phyloP scores from a whole-genome alignment of 2,113 vertebrate species.

The Riparia riparia region DNA sequence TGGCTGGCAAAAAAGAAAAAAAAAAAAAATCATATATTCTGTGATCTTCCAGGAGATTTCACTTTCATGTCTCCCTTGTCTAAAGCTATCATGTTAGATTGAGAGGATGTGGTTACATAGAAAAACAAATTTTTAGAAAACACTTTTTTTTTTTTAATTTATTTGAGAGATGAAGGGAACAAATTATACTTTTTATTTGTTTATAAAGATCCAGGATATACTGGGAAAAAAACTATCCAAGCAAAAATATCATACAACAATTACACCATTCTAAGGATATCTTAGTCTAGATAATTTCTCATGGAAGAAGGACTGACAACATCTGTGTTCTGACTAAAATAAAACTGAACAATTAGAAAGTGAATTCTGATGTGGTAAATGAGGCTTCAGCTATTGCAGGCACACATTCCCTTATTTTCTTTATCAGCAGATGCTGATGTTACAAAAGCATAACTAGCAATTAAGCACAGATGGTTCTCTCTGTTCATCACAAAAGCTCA shows the following conservation, averaged over 20 bases:
- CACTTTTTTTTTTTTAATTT: background rate
- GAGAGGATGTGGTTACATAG: background rate
- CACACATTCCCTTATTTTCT: conserved; percentile 70
- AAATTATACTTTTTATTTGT: background rate
- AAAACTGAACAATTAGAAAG: conserved; percentile 49
- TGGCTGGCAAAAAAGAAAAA: background rate
- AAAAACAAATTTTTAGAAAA: background rate
- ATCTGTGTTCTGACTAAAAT: conserved; percentile 34
- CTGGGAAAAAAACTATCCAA: background rate
- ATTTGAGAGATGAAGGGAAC: background rate
- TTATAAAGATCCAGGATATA: background rate
- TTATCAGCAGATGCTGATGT: conserved; percentile 79
- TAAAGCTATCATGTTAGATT: background rate
- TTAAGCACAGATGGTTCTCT: conserved; percentile 75
- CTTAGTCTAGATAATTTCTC: background rate
- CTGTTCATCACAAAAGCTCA: conserved; percentile 59
- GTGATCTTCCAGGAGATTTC: conserved; percentile 20
- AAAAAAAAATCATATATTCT: background rate
- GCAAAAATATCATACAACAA: background rate
- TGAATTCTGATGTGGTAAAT: conserved; percentile 60
- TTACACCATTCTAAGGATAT: background rate
- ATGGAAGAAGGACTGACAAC: background rate
- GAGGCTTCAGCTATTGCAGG: conserved; percentile 64
- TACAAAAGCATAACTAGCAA: conserved; percentile 71
- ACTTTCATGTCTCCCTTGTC: background rate